phyloP scores from a whole-genome alignment of 2,113 vertebrate genomes.

The Hoplias malabaricus region DNA sequence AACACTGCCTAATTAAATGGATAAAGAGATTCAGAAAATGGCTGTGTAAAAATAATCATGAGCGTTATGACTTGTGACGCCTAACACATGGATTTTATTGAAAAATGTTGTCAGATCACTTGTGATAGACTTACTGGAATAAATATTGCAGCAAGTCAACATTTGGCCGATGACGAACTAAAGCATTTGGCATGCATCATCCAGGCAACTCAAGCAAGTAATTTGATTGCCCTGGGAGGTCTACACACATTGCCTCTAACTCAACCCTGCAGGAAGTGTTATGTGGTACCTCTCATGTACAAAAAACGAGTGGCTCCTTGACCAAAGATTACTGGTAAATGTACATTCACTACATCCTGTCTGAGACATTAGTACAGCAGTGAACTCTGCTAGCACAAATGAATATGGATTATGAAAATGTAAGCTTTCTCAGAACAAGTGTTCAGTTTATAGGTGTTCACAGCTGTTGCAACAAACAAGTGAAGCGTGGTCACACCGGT shows the following conservation, averaged over 20 bases:
- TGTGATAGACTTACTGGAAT: neutral
- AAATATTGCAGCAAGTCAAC: neutral
- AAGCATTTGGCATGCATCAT: neutral
- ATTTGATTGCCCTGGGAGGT: neutral
- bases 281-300: neutral
- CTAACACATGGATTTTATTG: neutral
- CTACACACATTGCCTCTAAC: neutral
- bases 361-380: no score
- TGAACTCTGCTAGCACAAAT: no score
- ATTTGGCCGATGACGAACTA: neutral
- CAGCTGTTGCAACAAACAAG: slow-evolving; percentile 21
- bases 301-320: neutral
- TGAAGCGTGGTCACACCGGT: slow-evolving; percentile 5
- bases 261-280: neutral
- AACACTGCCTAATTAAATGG: no score
- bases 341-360: neutral
- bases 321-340: neutral
- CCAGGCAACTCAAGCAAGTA: neutral
- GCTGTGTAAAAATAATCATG: no score
- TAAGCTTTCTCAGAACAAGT: neutral
- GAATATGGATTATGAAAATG: slow-evolving; percentile 2
- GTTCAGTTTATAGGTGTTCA: neutral
- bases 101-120: no score
- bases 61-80: no score
- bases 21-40: no score